phyloP scores from a whole-genome alignment of 2,888 invertebrate genomes.

The Orthonychiurus folsomi region DNA sequence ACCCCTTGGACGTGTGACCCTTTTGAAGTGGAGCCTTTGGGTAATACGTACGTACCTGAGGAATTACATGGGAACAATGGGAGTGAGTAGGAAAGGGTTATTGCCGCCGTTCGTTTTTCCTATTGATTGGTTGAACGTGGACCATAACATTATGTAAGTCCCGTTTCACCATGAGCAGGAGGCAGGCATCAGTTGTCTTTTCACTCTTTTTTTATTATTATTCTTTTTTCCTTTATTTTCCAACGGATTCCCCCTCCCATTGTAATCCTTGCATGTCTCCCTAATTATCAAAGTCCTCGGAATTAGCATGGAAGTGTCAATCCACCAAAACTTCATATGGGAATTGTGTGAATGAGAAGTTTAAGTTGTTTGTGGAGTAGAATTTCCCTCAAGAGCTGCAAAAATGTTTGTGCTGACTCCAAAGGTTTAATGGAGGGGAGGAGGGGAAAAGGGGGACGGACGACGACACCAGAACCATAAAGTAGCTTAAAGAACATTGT shows the following conservation, averaged over 20 bases:
- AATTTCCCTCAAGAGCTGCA: not conserved
- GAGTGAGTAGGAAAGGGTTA: not conserved
- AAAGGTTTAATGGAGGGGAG: no score
- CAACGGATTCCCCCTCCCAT: not conserved
- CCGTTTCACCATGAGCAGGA: no score
- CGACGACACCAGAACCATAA: no score
- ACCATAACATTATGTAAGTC: not conserved
- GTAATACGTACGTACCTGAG: no score
- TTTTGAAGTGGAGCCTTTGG: no score
- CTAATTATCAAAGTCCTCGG: not conserved
- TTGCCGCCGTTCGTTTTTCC: not conserved
- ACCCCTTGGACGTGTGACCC: not conserved
- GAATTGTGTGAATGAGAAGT: not conserved
- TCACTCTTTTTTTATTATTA: no score
- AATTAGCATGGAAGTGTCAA: slow-evolving; percentile 1
- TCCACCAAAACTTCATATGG: no score
- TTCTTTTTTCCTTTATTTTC: not conserved
- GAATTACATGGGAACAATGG: no score
- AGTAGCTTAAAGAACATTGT: no score
- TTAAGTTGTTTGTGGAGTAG: not conserved
- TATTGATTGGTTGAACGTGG: not conserved
- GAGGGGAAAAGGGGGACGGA: no score
- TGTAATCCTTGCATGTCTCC: not conserved
- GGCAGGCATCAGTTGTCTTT: no score
- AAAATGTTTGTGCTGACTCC: not conserved